Evolutionary conservation across 2,113 vertebrate genomes (phyloP), one percentile per base, ranked within the genome.

Genomic region (Austrofundulus limnaeus): DNA sequence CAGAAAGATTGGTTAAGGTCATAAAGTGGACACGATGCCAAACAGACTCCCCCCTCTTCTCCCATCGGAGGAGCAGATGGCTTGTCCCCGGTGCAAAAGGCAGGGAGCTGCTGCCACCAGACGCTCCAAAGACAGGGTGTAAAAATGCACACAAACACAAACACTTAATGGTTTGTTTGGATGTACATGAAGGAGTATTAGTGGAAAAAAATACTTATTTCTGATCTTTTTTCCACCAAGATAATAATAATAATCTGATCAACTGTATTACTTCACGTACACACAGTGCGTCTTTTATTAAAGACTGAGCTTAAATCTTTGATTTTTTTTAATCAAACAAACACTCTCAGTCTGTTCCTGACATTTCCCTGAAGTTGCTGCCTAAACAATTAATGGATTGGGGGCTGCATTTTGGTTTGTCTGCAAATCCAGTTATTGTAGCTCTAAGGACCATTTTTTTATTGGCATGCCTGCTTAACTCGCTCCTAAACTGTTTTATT

Each of bases 1-100:
- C 11, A 38, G 47, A 63, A 60, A 63, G 62, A 65, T 69, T 41
- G 73, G 56, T 46, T 78, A 69, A 83, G 80, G 78, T 85, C 84
- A 78, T 46, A 45, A 73, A 50, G 60, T 61, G 60, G 73, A 79
- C 52, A 39, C 23, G 1, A 43, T 78, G 82, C 85, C 87, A 89
- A 83, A 82, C 46, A 54, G 5, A 34, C 8, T 10, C 31, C 8
- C 31, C 10, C 49, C 80, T 70, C 67, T 81, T 78, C 74, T 51
- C 70, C 74, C 82, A 47, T 39, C 75, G 54, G 70, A 77, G 46
- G 79, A 86, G 82, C 89, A 90, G 89, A 88, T 89, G 85, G 86
- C 63, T 71, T 65, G 83, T 77, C 82, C 82, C 77, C 78, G 54
- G 78, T 81, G 78, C 76, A 82, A 78, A 37, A 66, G 60, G 76